These are phyloP conservation scores for Thomomys bottae DNA, from an alignment of 2,113 vertebrate genomes.

Conservation along the genomic window DNA sequence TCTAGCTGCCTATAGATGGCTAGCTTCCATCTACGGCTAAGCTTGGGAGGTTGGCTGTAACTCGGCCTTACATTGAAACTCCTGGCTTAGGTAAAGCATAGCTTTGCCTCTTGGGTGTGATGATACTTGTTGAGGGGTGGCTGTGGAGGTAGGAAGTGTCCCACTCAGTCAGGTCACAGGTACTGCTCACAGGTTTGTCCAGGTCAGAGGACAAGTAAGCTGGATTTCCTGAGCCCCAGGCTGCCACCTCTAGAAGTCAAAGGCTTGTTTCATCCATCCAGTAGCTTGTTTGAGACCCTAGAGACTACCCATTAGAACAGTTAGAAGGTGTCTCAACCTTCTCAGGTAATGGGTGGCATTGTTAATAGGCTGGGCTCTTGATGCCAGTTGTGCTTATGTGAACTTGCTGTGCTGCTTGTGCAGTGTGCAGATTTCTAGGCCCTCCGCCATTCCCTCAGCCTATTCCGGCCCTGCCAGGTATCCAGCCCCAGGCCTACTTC, in stretches of 20 bases:
- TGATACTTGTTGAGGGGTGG: not conserved
- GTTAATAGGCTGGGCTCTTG: not conserved
- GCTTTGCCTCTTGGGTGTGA: not conserved
- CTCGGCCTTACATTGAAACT: not conserved
- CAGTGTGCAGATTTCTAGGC: not conserved
- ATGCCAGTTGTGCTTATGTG: not conserved
- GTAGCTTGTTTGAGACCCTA: not conserved
- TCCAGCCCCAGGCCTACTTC: not conserved
- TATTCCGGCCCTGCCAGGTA: not conserved
- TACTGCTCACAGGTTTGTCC: not conserved
- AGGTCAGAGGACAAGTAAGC: not conserved
- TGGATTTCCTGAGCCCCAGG: not conserved
- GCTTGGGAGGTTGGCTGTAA: too few relatives aligned
- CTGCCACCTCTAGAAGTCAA: not conserved
- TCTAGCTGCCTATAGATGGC: not conserved
- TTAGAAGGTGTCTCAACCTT: not conserved
- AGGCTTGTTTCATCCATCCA: not conserved
- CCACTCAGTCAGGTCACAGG: not conserved
- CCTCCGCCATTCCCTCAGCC: accelerated
- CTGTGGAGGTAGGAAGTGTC: not conserved
- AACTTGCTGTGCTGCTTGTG: not conserved
- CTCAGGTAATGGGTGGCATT: accelerated
- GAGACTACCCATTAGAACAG: not conserved
- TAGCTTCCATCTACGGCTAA: accelerated
- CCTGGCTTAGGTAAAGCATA: accelerated